Evolutionary conservation across 2,113 vertebrate genomes (phyloP).

Genomic region (rabbit (Oryctolagus cuniculus)): DNA sequence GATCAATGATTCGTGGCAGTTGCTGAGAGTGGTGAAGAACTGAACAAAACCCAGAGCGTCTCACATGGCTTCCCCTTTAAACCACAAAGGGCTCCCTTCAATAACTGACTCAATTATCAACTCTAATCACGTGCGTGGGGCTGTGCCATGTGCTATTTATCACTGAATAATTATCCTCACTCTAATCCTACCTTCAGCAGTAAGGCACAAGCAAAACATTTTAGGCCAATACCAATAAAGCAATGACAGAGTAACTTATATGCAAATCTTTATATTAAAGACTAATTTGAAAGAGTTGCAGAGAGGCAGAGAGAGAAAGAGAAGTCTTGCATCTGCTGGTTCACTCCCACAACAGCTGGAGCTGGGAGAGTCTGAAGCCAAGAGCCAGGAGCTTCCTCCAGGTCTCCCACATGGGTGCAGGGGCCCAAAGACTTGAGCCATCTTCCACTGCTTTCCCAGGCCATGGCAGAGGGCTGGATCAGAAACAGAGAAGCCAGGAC

Average conservation of each 20-base stretch:
- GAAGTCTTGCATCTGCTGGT: too few relatives aligned
- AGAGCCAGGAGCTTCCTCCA: too few relatives aligned
- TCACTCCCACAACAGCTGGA: too few relatives aligned
- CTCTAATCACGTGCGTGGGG: background rate
- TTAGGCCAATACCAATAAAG: conserved; percentile 5
- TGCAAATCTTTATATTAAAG: background rate
- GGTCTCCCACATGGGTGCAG: too few relatives aligned
- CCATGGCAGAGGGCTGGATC: too few relatives aligned
- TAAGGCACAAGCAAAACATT: conserved; percentile 5
- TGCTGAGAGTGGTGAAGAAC: background rate
- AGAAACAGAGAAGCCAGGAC: too few relatives aligned
- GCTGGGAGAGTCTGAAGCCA: too few relatives aligned
- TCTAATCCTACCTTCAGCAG: background rate
- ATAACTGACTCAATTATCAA: background rate
- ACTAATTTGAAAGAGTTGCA: too few relatives aligned
- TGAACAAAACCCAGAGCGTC: background rate
- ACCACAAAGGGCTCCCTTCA: background rate
- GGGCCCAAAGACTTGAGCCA: too few relatives aligned
- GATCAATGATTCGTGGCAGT: background rate
- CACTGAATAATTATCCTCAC: background rate
- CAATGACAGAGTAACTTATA: background rate
- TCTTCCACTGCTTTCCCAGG: too few relatives aligned
- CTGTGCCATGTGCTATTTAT: background rate
- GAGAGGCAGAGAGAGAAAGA: too few relatives aligned
- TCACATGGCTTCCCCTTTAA: background rate